Evolutionary conservation across 2,113 vertebrate species (phyloP).

Genomic region (Dicentrarchus labrax): DNA sequence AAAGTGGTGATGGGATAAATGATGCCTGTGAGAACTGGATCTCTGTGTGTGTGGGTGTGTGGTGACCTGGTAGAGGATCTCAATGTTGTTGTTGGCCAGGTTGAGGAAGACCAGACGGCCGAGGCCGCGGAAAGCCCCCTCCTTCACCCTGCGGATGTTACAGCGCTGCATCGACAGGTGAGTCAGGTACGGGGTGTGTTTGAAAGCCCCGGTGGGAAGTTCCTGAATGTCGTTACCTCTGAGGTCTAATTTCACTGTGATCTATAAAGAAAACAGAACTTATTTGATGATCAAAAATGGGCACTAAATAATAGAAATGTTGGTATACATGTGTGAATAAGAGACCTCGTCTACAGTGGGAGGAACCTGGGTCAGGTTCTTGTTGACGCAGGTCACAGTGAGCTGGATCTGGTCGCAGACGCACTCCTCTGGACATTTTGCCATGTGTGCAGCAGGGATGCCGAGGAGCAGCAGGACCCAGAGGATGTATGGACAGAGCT

Average conservation of each 20-base stretch:
- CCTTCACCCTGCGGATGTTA: constrained; percentile 87
- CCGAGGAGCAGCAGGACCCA: constrained; percentile 50
- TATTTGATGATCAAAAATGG: not conserved
- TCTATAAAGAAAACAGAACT: constrained; percentile 74
- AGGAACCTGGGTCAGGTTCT: constrained; percentile 89
- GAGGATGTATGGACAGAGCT: constrained; percentile 14
- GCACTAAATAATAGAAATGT: not conserved
- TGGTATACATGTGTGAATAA: not conserved
- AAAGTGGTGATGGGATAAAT: not conserved
- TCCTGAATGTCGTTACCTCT: constrained; percentile 85
- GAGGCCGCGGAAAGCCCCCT: constrained; percentile 93
- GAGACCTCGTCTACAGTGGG: constrained; percentile 89
- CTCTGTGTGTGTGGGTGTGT: not conserved
- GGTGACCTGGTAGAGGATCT: constrained; percentile 88
- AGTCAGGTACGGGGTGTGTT: constrained; percentile 87
- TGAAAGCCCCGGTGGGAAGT: constrained; percentile 86
- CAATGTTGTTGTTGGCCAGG: constrained; percentile 90
- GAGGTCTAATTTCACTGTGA: constrained; percentile 91
- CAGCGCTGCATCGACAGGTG: constrained; percentile 91
- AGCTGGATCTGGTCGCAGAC: constrained; percentile 90
- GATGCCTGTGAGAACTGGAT: not conserved
- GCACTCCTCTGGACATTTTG: constrained; percentile 88
- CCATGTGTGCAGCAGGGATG: constrained; percentile 37
- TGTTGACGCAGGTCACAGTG: constrained; percentile 86
- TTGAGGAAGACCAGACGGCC: constrained; percentile 91